Percentiles rank a stretch among this genome's conserved stretches.
These are phyloP conservation scores for Yponomeuta sedellus DNA, from an alignment of 2,888 invertebrate species.

Conservation along the genomic window DNA sequence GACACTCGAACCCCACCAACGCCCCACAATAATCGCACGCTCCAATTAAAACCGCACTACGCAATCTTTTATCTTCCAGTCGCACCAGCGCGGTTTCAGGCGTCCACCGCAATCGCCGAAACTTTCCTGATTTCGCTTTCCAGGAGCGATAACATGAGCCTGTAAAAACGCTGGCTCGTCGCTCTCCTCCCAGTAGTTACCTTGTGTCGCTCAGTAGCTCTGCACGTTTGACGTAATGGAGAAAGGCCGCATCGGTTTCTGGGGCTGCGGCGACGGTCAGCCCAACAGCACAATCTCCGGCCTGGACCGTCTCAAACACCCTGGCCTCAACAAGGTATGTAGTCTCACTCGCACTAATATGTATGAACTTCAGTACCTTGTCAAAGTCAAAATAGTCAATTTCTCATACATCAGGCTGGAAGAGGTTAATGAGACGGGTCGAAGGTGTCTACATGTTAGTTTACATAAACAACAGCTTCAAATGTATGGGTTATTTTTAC, in stretches of 20 bases:
- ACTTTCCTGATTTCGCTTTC: slow-evolving; percentile 59
- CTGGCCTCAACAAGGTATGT: slow-evolving; percentile 82
- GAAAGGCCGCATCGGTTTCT: slow-evolving; percentile 79
- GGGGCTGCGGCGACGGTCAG: slow-evolving; percentile 77
- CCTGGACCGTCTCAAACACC: slow-evolving; percentile 80
- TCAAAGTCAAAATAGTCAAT: too few relatives aligned
- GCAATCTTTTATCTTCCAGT: slow-evolving; percentile 60
- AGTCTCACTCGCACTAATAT: too few relatives aligned
- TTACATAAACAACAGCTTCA: not conserved
- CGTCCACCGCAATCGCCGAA: slow-evolving; percentile 50
- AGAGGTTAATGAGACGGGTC: not conserved
- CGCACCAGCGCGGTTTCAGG: slow-evolving; percentile 44
- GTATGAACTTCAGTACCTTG: too few relatives aligned
- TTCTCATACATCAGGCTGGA: too few relatives aligned
- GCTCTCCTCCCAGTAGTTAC: slow-evolving; percentile 53
- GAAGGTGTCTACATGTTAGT: too few relatives aligned
- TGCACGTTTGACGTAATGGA: slow-evolving; percentile 64
- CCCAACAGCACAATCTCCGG: slow-evolving; percentile 76
- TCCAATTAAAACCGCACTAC: slow-evolving; percentile 26
- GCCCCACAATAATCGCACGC: not conserved
- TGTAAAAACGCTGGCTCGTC: slow-evolving; percentile 54
- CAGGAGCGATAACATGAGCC: slow-evolving; percentile 69
- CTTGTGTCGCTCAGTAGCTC: slow-evolving; percentile 38
- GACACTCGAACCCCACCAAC: too few relatives aligned
- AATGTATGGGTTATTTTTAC: not conserved